These are phyloP conservation scores for Capra hircus DNA, from an alignment of 2,113 vertebrate genomes.

Conservation along the genomic window DNA sequence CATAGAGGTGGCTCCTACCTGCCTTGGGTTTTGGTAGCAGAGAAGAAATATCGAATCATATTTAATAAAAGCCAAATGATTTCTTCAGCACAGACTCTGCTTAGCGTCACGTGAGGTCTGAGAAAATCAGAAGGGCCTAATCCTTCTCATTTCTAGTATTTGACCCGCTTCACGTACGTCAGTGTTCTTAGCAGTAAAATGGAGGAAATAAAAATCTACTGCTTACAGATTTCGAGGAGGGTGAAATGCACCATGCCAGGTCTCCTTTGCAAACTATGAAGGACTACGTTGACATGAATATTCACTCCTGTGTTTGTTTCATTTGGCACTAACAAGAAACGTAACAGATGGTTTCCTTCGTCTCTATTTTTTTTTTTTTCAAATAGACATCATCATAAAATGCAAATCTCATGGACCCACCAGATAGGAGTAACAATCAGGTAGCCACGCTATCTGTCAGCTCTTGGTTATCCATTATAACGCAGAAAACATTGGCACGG, in stretches of 20 bases:
- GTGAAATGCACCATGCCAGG: neutral
- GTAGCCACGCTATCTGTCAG: slow-evolving; percentile 17
- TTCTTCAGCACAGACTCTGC: neutral
- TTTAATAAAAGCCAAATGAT: neutral
- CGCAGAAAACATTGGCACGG: neutral
- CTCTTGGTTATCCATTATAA: neutral
- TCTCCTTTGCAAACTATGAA: neutral
- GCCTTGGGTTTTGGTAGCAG: neutral
- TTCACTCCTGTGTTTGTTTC: neutral
- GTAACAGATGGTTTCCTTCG: neutral
- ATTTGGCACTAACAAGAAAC: neutral
- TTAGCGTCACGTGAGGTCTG: neutral
- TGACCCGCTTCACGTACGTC: neutral
- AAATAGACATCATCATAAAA: neutral
- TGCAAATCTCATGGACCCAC: slow-evolving; percentile 27
- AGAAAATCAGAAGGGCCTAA: neutral
- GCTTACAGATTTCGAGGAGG: neutral
- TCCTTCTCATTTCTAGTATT: neutral
- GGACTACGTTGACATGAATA: neutral
- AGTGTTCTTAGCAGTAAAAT: neutral
- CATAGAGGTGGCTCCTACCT: neutral
- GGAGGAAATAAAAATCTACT: neutral
- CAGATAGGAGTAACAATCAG: neutral
- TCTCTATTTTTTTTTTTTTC: neutral
- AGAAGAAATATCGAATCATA: neutral